Evolutionary conservation across 2,797 vertebrate genomes (phyloP).

Genomic region (Lutjanus campechanus): DNA sequence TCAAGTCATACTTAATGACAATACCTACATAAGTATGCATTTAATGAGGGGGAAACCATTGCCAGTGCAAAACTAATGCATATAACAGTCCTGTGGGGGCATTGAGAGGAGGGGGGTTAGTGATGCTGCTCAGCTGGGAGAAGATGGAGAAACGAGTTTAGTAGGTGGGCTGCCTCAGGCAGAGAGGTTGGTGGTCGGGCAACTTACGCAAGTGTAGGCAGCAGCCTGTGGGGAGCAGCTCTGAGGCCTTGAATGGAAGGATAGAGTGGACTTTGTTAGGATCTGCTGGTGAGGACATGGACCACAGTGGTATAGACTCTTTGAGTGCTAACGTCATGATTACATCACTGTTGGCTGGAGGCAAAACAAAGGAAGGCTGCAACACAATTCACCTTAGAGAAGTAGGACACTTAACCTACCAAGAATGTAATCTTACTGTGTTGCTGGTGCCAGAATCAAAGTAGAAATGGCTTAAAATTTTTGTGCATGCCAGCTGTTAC

Average conservation of each 20-base stretch:
- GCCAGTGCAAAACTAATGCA: slow-evolving; percentile 45
- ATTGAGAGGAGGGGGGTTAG: slow-evolving; percentile 41
- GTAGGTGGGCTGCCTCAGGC: slow-evolving; percentile 69
- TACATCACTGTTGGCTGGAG: too few species aligned
- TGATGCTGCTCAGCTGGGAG: slow-evolving; percentile 53
- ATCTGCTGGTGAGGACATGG: slow-evolving; percentile 47
- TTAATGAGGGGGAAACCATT: slow-evolving; percentile 53
- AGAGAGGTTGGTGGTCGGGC: slow-evolving; percentile 50
- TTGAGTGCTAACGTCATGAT: too few species aligned
- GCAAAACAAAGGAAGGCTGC: too few species aligned
- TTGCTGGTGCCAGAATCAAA: too few species aligned
- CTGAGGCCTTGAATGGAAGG: slow-evolving; percentile 51
- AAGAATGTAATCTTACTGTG: too few species aligned
- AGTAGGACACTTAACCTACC: too few species aligned
- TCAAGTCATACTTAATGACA: slow-evolving; percentile 68
- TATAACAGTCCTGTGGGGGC: slow-evolving; percentile 44
- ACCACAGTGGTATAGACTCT: slow-evolving; percentile 10
- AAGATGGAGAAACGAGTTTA: slow-evolving; percentile 65
- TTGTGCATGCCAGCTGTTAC: too few species aligned
- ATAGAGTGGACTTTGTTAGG: slow-evolving; percentile 55
- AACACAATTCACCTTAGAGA: too few species aligned
- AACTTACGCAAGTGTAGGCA: slow-evolving; percentile 34
- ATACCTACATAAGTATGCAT: slow-evolving; percentile 52
- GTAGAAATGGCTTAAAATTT: too few species aligned
- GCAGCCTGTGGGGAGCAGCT: slow-evolving; percentile 53